phyloP scores from a whole-genome alignment of 2,888 invertebrate genomes.

The Anoncus sp. region DNA sequence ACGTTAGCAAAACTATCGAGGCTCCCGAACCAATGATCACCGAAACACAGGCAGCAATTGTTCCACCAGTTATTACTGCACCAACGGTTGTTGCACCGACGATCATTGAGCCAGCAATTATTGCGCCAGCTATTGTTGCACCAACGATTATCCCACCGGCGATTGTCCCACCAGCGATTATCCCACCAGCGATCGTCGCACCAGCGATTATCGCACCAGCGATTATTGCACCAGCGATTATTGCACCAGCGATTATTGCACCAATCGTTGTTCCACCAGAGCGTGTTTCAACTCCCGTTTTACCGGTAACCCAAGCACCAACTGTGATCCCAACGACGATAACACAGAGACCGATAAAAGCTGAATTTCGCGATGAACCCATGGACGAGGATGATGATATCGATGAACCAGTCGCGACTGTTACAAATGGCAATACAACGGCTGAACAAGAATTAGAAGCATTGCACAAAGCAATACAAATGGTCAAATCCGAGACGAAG shows the following conservation, averaged over 20 bases:
- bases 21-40: conserved; percentile 71
- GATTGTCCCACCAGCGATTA: too few species aligned
- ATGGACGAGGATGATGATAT: conserved; percentile 62
- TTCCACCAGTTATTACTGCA: too few species aligned
- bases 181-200: conserved; percentile 74
- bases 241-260: conserved; percentile 50
- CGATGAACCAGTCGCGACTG: conserved; percentile 62
- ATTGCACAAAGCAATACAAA: conserved; percentile 61
- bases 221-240: conserved; percentile 74
- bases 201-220: too few species aligned
- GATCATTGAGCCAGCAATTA: conserved; percentile 72
- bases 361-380: conserved; percentile 54
- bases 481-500: conserved; percentile 70
- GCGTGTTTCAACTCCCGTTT: conserved; percentile 16
- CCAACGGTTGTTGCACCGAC: conserved; percentile 72
- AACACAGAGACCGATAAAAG: conserved; percentile 52
- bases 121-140: conserved; percentile 58
- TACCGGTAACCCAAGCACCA: conserved; percentile 22
- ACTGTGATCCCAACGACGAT: conserved; percentile 32
- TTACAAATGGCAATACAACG: conserved; percentile 71
- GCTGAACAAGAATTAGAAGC: conserved; percentile 71
- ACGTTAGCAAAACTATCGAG: conserved; percentile 57
- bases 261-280: conserved; percentile 74
- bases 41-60: too few species aligned
- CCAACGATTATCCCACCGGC: conserved; percentile 74